phyloP scores from a whole-genome alignment of 2,888 invertebrate genomes.

The Heteromyza rotundicornis region DNA sequence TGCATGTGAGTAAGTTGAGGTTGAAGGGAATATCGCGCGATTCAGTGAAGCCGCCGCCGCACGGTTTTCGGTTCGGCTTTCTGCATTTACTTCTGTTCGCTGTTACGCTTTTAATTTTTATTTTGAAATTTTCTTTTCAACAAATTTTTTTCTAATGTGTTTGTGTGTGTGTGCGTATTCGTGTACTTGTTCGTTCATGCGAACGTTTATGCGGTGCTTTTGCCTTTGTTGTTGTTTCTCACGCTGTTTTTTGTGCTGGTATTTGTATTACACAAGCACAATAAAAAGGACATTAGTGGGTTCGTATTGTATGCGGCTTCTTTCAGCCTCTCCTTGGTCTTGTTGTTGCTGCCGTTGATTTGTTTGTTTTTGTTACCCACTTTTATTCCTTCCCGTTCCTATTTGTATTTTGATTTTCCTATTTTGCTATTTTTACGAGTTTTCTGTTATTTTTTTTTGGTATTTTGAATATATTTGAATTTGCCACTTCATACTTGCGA shows the following conservation, averaged over 20 bases:
- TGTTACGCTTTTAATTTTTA: too few relatives aligned
- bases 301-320: not conserved
- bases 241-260: not conserved
- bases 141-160: not conserved
- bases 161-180: not conserved
- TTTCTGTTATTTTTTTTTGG: too few relatives aligned
- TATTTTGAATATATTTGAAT: too few relatives aligned
- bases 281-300: constrained; percentile 15
- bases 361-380: not conserved
- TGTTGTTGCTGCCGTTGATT: not conserved
- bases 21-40: not conserved
- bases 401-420: not conserved
- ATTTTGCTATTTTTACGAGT: too few relatives aligned
- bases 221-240: constrained; percentile 29
- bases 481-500: too few relatives aligned
- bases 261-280: constrained; percentile 13
- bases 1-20: not conserved
- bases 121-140: too few relatives aligned
- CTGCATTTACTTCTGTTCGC: too few relatives aligned
- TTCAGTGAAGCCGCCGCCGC: not conserved
- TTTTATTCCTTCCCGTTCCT: not conserved
- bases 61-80: too few relatives aligned
- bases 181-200: not conserved
- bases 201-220: not conserved
- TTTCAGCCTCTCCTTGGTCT: not conserved